A percentile compares a stretch with the other conserved stretches of the same genome.
These are phyloP conservation scores for Intellagama lesueurii DNA, from an alignment of 2,797 vertebrate genomes.

Conservation along the genomic window DNA sequence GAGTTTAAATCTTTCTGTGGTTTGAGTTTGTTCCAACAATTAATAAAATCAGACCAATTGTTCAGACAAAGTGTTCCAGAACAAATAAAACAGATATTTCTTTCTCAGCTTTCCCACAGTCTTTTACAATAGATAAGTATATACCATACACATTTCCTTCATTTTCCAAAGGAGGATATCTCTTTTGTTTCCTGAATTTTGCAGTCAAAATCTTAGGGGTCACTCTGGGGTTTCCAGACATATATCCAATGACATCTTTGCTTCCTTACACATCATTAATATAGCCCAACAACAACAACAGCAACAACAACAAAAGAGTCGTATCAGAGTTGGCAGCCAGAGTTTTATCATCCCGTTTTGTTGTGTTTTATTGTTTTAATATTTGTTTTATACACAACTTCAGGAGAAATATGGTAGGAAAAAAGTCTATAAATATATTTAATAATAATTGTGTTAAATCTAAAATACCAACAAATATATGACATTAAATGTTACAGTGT, in stretches of 20 bases:
- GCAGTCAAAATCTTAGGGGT: neutral
- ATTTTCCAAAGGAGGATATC: neutral
- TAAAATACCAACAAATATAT: neutral
- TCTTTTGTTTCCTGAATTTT: neutral
- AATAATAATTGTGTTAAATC: neutral
- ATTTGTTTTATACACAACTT: neutral
- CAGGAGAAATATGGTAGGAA: neutral
- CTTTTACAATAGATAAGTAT: neutral
- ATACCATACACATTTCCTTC: neutral
- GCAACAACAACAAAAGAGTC: too few species aligned
- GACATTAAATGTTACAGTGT: too few species aligned
- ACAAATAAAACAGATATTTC: neutral
- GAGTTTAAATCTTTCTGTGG: neutral
- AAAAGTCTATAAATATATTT: neutral
- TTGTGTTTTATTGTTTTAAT: neutral
- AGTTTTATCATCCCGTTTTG: too few species aligned
- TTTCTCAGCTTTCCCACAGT: neutral
- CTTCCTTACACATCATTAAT: neutral
- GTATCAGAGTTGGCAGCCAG: too few species aligned
- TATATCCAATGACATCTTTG: neutral
- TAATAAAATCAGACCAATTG: neutral
- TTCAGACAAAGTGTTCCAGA: neutral
- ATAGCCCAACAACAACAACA: neutral
- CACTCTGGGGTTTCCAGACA: neutral
- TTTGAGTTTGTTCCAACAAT: neutral